Conservation (phyloP, 2,797 vertebrate genomes). For the Nasua narica region DNA sequence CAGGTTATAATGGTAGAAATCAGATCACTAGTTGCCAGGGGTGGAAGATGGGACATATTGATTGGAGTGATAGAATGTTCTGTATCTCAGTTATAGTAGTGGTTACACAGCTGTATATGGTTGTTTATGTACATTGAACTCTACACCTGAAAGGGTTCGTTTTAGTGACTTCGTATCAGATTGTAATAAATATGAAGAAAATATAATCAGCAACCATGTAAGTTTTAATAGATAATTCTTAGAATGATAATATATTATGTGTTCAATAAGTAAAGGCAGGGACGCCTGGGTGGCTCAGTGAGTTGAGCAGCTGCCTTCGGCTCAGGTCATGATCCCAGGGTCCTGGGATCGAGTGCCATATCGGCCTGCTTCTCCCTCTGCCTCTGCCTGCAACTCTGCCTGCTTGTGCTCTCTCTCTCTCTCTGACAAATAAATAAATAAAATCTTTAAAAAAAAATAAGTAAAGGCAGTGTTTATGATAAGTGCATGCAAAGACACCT, state of each 20-base stretch:
- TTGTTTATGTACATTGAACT: background rate
- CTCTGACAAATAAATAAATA: too few relatives aligned
- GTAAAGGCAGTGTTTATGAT: background rate
- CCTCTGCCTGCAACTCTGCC: too few relatives aligned
- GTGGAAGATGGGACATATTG: background rate
- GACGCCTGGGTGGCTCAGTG: too few relatives aligned
- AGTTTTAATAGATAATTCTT: background rate
- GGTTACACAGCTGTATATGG: background rate
- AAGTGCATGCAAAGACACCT: background rate
- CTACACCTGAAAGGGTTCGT: background rate
- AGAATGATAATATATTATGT: background rate
- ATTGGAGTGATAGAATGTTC: background rate
- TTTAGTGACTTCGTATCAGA: background rate
- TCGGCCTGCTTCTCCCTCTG: too few relatives aligned
- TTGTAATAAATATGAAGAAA: background rate
- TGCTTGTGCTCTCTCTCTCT: too few relatives aligned
- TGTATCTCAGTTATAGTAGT: background rate
- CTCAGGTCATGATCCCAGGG: too few relatives aligned
- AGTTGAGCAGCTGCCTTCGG: too few relatives aligned
- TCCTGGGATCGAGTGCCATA: too few relatives aligned
- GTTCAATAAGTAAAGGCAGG: background rate
- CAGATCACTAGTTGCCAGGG: background rate
- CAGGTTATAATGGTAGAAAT: background rate
- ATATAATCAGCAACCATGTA: background rate
- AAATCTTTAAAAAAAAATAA: too few relatives aligned